phyloP scores from a whole-genome alignment of 2,888 invertebrate species.

The Eupithecia exiguata region DNA sequence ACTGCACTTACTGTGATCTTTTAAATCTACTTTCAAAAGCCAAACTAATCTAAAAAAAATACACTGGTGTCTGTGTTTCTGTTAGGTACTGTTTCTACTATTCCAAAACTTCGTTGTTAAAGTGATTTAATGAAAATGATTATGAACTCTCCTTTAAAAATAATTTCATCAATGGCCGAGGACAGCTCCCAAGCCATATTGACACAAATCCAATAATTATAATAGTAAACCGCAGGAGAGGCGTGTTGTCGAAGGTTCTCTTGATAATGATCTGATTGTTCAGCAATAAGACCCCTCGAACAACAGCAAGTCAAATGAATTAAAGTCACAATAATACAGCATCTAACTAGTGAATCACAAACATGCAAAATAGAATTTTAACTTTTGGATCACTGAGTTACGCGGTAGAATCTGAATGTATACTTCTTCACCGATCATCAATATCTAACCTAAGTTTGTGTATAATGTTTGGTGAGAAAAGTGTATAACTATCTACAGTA shows the following conservation, averaged over 20 bases:
- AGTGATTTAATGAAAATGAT: constrained; percentile 33
- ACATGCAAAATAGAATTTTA: constrained; percentile 60
- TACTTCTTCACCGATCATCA: constrained; percentile 15
- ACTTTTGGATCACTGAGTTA: constrained; percentile 60
- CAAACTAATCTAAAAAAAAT: constrained; percentile 33
- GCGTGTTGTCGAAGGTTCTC: constrained; percentile 72
- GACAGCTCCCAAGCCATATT: constrained; percentile 36
- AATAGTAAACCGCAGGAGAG: constrained; percentile 48
- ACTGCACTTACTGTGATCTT: constrained; percentile 33
- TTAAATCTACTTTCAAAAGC: constrained; percentile 40
- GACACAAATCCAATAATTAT: constrained; percentile 47
- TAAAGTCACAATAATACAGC: constrained; percentile 61
- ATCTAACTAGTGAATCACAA: constrained; percentile 47
- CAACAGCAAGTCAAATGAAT: constrained; percentile 83
- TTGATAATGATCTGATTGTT: constrained; percentile 58
- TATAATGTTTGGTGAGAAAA: constrained; percentile 19
- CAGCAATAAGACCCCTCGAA: constrained; percentile 70
- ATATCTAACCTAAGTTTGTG: constrained; percentile 22
- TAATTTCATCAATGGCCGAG: constrained; percentile 42
- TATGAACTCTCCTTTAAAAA: constrained; percentile 34
- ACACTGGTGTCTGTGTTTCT: constrained; percentile 29
- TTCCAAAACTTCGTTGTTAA: constrained; percentile 16
- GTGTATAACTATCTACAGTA: constrained; percentile 14
- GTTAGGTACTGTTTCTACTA: constrained; percentile 17
- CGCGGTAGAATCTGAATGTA: constrained; percentile 30